Percentiles rank a stretch among this genome's conserved stretches.
Conservation (phyloP, 2,113 vertebrate genomes). For the Heloderma charlesbogerti region DNA sequence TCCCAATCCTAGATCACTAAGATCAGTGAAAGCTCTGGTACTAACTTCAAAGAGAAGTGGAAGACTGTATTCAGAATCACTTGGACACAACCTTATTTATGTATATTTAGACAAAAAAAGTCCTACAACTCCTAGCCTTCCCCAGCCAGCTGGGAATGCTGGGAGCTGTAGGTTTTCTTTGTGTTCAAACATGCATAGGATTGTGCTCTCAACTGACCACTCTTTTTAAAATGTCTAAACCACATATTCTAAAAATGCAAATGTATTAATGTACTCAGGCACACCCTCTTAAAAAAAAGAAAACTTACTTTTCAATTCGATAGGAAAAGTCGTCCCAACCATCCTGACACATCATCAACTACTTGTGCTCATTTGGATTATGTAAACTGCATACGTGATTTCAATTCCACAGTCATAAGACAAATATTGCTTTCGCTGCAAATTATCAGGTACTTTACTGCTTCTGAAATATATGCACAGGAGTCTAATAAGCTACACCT, state of each 20-base stretch:
- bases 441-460: not conserved
- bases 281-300: not conserved
- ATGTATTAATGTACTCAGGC: not conserved
- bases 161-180: too few relatives aligned
- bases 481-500: slow-evolving; percentile 47
- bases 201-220: not conserved
- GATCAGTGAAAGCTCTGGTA: not conserved
- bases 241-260: slow-evolving; percentile 16
- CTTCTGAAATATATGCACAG: not conserved
- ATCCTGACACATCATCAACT: slow-evolving; percentile 38
- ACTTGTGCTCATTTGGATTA: slow-evolving; percentile 17
- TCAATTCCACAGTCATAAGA: slow-evolving; percentile 3
- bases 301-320: slow-evolving; percentile 50
- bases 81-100: too few relatives aligned
- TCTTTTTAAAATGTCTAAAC: slow-evolving; percentile 8
- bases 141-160: too few relatives aligned
- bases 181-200: too few relatives aligned
- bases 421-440: slow-evolving; percentile 13
- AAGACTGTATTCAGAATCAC: not conserved
- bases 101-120: too few relatives aligned
- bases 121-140: too few relatives aligned
- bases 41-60: not conserved
- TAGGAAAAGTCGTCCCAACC: not conserved
- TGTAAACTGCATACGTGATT: not conserved
- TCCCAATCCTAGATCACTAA: not conserved